Conservation (phyloP, 92 coral and sea anemone species). For the Muricea muricata region DNA sequence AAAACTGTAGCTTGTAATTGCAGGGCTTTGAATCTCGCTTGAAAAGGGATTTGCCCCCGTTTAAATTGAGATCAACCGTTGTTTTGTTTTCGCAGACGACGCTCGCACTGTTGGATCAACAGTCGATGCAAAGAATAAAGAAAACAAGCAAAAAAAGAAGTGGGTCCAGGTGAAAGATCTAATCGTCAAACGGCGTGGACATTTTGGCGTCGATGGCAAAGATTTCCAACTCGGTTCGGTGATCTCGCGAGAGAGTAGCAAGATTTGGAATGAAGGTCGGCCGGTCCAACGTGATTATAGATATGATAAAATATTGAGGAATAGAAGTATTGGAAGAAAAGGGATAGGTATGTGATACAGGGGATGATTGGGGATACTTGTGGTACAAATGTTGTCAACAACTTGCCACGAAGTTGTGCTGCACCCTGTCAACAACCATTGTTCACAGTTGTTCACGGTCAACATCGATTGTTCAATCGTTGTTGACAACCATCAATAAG, state of each 20-base stretch:
- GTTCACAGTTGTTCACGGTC: too few relatives aligned
- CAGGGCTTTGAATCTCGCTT: too few relatives aligned
- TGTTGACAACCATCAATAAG: too few relatives aligned
- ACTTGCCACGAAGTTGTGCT: too few relatives aligned
- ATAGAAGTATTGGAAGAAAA: slow-evolving; percentile 33
- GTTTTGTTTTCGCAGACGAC: not conserved
- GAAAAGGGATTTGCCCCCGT: too few relatives aligned
- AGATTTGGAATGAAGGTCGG: not conserved
- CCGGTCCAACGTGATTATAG: slow-evolving; percentile 16
- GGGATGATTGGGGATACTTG: not conserved
- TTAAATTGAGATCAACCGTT: not conserved
- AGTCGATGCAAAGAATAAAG: not conserved
- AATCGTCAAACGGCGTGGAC: not conserved
- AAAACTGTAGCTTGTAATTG: too few relatives aligned
- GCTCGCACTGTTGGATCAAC: not conserved
- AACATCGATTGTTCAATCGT: too few relatives aligned
- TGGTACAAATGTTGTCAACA: too few relatives aligned
- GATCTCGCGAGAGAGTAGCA: slow-evolving; percentile 17
- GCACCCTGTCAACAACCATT: too few relatives aligned
- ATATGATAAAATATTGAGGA: slow-evolving; percentile 41
- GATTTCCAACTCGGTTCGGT: slow-evolving; percentile 17
- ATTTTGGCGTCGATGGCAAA: slow-evolving; percentile 10
- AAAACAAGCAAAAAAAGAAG: not conserved
- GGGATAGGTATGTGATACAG: slow-evolving; percentile 7
- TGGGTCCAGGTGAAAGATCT: not conserved